These are phyloP conservation scores for Pachypeltis micranthus DNA, from an alignment of 1,140 invertebrate genomes.

Conservation along the genomic window DNA sequence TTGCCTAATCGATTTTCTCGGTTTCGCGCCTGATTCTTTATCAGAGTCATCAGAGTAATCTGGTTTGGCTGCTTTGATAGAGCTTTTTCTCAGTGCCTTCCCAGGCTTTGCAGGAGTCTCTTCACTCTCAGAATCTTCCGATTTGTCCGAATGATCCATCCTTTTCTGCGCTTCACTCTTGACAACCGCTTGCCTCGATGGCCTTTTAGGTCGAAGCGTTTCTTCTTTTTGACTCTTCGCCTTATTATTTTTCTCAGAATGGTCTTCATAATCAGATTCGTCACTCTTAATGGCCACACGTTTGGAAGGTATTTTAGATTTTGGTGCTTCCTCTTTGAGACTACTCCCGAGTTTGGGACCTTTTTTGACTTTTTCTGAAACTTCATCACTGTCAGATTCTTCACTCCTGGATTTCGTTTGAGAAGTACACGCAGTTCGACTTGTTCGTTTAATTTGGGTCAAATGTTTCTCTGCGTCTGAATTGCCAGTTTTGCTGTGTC, in stretches of 20 bases:
- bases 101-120: too few relatives aligned
- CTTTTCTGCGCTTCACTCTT: background rate
- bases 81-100: too few relatives aligned
- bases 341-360: background rate
- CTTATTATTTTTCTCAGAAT: too few relatives aligned
- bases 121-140: slow-evolving; percentile 18
- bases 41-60: too few relatives aligned
- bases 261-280: too few relatives aligned
- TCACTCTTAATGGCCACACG: too few relatives aligned
- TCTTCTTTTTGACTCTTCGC: background rate
- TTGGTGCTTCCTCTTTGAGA: too few relatives aligned
- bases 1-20: too few relatives aligned
- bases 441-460: background rate
- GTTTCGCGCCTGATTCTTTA: too few relatives aligned
- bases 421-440: background rate
- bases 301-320: background rate
- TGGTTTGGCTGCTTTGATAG: too few relatives aligned
- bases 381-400: slow-evolving; percentile 18
- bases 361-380: slow-evolving; percentile 26
- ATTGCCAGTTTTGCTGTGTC: background rate
- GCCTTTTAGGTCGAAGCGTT: background rate
- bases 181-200: background rate
- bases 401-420: background rate
- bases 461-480: too few relatives aligned
- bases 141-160: too few relatives aligned